phyloP scores from a whole-genome alignment of 2,797 vertebrate species.

The Labeo calbasu region DNA sequence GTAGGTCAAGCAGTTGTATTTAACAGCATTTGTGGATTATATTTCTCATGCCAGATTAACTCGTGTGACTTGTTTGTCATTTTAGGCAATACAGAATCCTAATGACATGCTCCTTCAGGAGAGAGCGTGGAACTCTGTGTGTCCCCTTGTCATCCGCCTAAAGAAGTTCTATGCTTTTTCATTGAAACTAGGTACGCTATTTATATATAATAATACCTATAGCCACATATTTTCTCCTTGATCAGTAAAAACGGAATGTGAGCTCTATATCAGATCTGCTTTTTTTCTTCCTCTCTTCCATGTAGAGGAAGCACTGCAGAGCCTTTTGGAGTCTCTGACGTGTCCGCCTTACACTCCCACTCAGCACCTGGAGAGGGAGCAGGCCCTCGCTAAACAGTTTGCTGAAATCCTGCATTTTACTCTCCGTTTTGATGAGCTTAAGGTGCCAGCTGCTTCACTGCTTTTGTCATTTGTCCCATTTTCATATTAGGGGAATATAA shows the following conservation, averaged over 20 bases:
- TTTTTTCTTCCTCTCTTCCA: neutral
- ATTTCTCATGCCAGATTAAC: neutral
- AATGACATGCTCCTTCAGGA: constrained; percentile 92
- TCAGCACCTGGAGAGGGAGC: constrained; percentile 95
- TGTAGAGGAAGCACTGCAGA: constrained; percentile 90
- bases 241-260: neutral
- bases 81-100: constrained; percentile 96
- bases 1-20: neutral
- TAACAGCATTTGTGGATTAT: neutral
- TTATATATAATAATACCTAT: neutral
- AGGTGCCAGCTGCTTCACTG: constrained; percentile 76
- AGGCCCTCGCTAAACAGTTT: constrained; percentile 96
- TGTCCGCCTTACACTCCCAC: constrained; percentile 93
- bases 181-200: constrained; percentile 85
- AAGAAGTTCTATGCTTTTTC: constrained; percentile 98
- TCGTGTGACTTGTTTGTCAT: neutral
- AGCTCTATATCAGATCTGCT: neutral
- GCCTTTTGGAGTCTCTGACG: constrained; percentile 90
- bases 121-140: constrained; percentile 95
- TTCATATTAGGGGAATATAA: neutral
- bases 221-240: neutral
- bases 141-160: constrained; percentile 93
- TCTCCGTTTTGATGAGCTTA: constrained; percentile 96
- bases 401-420: constrained; percentile 99
- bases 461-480: too few species aligned